These are phyloP conservation scores for Vultur gryphus DNA, from an alignment of 2,797 vertebrate genomes.

Conservation along the genomic window DNA sequence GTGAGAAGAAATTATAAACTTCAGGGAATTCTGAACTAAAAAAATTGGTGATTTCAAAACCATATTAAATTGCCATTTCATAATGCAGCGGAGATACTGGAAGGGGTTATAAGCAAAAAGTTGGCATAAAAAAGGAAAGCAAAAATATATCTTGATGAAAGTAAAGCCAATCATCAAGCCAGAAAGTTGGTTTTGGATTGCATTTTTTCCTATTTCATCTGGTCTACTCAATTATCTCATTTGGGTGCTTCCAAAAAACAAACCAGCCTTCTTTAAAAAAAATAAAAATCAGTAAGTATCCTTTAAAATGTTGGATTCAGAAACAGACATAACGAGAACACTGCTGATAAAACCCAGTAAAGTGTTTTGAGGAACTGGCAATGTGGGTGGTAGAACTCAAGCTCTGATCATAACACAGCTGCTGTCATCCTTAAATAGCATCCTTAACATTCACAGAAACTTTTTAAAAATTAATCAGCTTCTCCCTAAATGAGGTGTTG, in stretches of 20 bases:
- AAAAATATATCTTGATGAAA: not conserved
- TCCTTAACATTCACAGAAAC: not conserved
- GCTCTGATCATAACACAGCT: conserved; percentile 39
- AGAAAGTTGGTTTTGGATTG: not conserved
- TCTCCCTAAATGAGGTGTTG: conserved; percentile 10
- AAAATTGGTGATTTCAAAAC: not conserved
- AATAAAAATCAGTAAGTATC: not conserved
- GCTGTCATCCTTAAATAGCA: conserved; percentile 15
- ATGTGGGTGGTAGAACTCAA: not conserved
- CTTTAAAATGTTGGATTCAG: not conserved
- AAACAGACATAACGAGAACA: conserved; percentile 8
- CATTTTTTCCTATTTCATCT: not conserved
- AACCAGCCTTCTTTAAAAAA: not conserved
- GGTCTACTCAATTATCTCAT: not conserved
- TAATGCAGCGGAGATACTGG: not conserved
- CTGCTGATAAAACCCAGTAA: not conserved
- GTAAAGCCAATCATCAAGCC: not conserved
- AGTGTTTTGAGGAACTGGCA: conserved; percentile 26
- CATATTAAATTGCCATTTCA: not conserved
- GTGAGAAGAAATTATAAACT: not conserved
- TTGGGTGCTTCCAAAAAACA: not conserved
- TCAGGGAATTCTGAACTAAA: not conserved
- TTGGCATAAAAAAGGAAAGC: not conserved
- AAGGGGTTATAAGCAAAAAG: not conserved
- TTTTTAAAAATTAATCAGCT: conserved; percentile 12